Evolutionary conservation across 2,888 invertebrate species (phyloP), one percentile per base, ranked within the genome.

Genomic region (Drosophila nigritarsus): DNA sequence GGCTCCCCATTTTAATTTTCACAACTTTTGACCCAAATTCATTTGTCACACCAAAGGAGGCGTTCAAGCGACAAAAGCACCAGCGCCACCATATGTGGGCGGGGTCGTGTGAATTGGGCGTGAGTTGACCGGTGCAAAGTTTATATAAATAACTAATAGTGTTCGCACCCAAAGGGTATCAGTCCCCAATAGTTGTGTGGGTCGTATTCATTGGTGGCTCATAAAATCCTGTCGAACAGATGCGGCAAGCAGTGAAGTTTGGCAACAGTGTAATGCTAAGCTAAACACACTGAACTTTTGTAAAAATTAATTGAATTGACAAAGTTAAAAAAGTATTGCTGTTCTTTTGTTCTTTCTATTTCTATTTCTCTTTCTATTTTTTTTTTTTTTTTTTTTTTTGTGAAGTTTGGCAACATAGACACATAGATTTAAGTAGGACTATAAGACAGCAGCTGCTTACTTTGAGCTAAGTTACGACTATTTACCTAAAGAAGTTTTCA

Each of bases 21-120:
- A 74, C 83, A 86, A 83, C 85, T 86, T 82, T 78, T 86, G 85
- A 85, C 85, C 85, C 85, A 88, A 85, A 85, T 85, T 88, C 88
- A 85, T 88, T 88, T 85, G 86, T 86, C 83, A 85, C 86, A 79
- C 71, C 59, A 55, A 32, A 27, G 36, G 51, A 78, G 69, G 73
- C 83, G 62, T 36, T 68, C 81, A 74, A 73, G 81, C 85, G 75
- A 67, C 70, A 83, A 87, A 87, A 54, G 45, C 24, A 54, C 62
- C 73, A 75, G 65, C 51, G 58, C 54, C 75, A 24, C 45, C 11
- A 42, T 42, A 50, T 60, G 24, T 42, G 53, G 55, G 34, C 9
- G 53, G 53, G 15, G 32, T 27, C 13, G 27, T 55, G 18, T 38
- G 55, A 55, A n/a, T 38, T n/a, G 34, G 30, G 50, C 5, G 48